Base-by-base conservation (phyloP, 2,113 vertebrate genomes). In the Corvus hawaiiensis region DNA sequence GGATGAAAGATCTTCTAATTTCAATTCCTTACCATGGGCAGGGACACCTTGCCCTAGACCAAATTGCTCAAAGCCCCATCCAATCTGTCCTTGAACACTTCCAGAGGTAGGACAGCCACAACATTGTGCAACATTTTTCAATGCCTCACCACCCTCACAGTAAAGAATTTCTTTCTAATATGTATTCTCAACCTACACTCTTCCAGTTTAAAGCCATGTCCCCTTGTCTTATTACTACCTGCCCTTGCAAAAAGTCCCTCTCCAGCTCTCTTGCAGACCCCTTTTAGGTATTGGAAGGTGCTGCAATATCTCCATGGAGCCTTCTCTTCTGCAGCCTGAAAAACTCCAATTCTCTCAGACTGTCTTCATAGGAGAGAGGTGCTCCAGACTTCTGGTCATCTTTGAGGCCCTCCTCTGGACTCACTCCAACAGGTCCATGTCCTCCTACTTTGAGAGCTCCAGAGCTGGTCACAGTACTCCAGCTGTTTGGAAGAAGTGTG, bases 111-210 rank as follows among this genome's bases (percentile, higher is more conserved):
- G 41, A 26, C 8, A 62, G 5, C 23, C n/a, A 63, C 41, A 55
- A 18, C 20, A 48, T 26, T 51, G 30, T 16, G 11, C 6, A 69
- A 33, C 21, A 6, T 61, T 58, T 66, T 44, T 44, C 46, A 27
- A 11, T 10, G 9, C 3, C 21, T 54, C 4, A 0, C 37, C 33
- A 44, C 4, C 4, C 5, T 44, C 26, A 72, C 11, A 32, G 41
- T n/a, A 41, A 63, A 30, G 30, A 56, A 35, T 27, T 56, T 49
- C 30, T 72, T 56, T 56, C 49, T 56, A 32, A 41, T 6, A 18
- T 56, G 2, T 27, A 35, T 64, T 35, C n/a, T 55, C 49, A 49
- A 16, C 35, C 30, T 41, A 14, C 2, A 8, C 3, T 64, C 67
- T 49, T 88, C 9, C 16, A 35, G 9, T 26, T 23, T 63, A 63